Evolutionary conservation across 2,797 vertebrate genomes (phyloP).

Genomic region (Protonibea diacanthus): DNA sequence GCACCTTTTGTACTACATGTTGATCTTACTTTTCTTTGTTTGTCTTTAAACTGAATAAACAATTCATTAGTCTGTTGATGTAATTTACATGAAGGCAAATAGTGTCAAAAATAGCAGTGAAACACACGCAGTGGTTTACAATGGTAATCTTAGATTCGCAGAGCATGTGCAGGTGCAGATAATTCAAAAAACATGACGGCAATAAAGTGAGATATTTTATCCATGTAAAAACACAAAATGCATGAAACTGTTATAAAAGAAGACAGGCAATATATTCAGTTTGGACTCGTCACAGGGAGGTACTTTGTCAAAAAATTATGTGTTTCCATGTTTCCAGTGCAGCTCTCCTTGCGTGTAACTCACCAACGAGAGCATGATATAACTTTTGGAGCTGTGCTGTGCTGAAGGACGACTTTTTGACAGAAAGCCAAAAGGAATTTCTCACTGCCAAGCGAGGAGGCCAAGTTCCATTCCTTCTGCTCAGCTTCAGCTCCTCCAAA

Average conservation of each 20-base stretch:
- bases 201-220: neutral
- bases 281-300: neutral
- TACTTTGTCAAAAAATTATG: constrained; percentile 28
- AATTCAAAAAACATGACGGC: neutral
- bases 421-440: constrained; percentile 75
- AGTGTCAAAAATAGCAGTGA: constrained; percentile 23
- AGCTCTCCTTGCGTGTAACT: constrained; percentile 40
- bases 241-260: neutral
- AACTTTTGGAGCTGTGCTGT: constrained; percentile 70
- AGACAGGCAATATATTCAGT: constrained; percentile 4
- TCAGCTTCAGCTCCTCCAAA: constrained; percentile 72
- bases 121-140: constrained; percentile 27
- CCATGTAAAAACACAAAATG: neutral
- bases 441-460: constrained; percentile 78
- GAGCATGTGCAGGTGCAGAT: neutral
- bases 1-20: neutral
- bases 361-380: constrained; percentile 63
- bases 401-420: constrained; percentile 66
- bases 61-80: neutral
- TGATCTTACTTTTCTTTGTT: constrained; percentile 11
- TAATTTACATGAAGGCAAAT: constrained; percentile 27
- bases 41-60: constrained; percentile 13
- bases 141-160: constrained; percentile 6
- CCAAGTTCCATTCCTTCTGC: constrained; percentile 77
- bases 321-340: constrained; percentile 50